Base-by-base conservation (phyloP, 2,888 invertebrate genomes). In the Eustalomyia histrio region DNA sequence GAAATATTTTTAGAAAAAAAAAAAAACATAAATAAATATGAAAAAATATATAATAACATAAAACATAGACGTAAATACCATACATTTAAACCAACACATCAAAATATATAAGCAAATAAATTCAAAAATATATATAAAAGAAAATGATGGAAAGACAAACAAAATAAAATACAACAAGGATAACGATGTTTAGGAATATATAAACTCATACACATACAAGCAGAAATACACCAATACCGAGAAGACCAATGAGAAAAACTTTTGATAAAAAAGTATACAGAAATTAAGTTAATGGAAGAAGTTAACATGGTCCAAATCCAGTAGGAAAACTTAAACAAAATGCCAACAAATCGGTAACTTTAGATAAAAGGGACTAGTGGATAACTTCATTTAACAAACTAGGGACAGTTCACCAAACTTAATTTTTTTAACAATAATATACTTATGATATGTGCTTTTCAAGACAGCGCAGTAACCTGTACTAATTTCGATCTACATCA, bases 101-200 rank as follows among this genome's bases (percentile, higher is more conserved):
- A 72, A 72, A 67, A 47, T 35, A 67, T 9, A 50, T 35, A 52
- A 57, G 14, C 24, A 80, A 68, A 80, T 72, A 80, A 65, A 71
- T 71, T 71, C 18, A 33, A 29, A 35, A 53, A 53, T 64, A 58
- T 39, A 68, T 43, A 69, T 52, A 67, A 61, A 52, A 58, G 16
- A 61, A 60, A 80, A 80, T 76, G 80, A 80, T 67, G 76, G 63
- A 76, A 76, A 72, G 43, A 68, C 72, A 76, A 76, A 72, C 39
- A 80, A 67, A 68, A 39, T 24, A 6, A n/a, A n/a, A n/a, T n/a
- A 61, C 39, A 72, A 61, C 21, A 63, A 57, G 67, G 67, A 80
- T 72, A 76, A 76, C 67, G 17, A 76, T 71, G 55, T 65, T 55
- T 63, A 47, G 16, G 57, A 68, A 67, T 63, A 69, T 53, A 60